A percentile compares a stretch with the other conserved stretches of the same genome.
Conservation (phyloP, 1,140 invertebrate genomes). For the Drosophila sturtevanti region DNA sequence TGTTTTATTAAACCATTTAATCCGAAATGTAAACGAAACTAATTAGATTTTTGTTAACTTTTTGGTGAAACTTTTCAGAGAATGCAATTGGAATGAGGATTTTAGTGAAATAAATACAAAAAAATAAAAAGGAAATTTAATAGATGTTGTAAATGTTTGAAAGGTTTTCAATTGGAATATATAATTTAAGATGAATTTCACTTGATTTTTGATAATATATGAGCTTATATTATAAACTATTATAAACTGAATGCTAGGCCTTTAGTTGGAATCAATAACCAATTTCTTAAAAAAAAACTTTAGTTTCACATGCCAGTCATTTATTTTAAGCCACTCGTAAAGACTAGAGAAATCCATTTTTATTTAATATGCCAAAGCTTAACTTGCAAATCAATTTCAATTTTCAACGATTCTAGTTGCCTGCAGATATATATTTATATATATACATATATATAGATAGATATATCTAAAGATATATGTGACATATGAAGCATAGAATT, state of each 20-base stretch:
- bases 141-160: not conserved
- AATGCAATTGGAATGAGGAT: no score
- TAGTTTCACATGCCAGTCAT: constrained; percentile 1
- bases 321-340: constrained; percentile 36
- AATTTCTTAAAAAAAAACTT: no score
- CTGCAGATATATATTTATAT: not conserved
- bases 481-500: constrained; percentile 30
- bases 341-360: constrained; percentile 17
- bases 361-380: constrained; percentile 70
- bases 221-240: no score
- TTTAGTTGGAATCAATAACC: no score
- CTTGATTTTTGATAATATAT: no score
- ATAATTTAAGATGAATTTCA: no score
- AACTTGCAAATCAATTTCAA: constrained; percentile 70
- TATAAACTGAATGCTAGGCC: no score
- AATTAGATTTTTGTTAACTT: constrained; percentile 68
- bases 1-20: constrained; percentile 57
- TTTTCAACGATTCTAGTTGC: constrained; percentile 28
- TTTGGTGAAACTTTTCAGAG: constrained; percentile 35
- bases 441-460: not conserved
- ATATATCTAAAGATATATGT: constrained; percentile 18
- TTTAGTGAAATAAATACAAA: no score
- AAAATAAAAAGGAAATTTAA: not conserved
- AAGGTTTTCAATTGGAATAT: not conserved
- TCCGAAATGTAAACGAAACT: constrained; percentile 64